Evolutionary conservation across 2,888 invertebrate species (phyloP).

Genomic region (Tachina grossa): DNA sequence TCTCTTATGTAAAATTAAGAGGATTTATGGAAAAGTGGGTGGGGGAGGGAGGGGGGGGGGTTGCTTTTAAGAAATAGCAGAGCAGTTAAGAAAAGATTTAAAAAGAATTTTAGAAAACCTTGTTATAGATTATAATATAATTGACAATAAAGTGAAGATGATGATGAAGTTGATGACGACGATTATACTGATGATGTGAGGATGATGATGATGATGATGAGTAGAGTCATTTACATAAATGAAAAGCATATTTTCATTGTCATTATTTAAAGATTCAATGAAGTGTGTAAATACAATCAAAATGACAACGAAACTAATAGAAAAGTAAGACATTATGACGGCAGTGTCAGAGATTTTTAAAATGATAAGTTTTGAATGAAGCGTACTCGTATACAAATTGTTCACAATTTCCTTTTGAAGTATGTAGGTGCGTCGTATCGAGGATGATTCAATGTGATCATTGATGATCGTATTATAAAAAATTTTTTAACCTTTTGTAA

Average conservation of each 20-base stretch:
- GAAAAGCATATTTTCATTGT: constrained; percentile 56
- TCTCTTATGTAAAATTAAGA: constrained; percentile 12
- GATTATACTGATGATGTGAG: neutral
- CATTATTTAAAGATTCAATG: constrained; percentile 59
- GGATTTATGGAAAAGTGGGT: neutral
- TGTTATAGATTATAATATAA: constrained; percentile 6
- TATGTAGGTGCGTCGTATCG: too few species aligned
- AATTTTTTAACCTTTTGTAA: too few species aligned
- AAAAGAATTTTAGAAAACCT: neutral
- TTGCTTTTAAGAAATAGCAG: neutral
- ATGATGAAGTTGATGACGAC: constrained; percentile 18
- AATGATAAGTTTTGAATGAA: neutral
- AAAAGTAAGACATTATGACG: neutral
- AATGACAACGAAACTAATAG: constrained; percentile 14
- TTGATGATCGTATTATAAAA: too few species aligned
- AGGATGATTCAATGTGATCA: too few species aligned
- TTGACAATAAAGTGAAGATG: constrained; percentile 1
- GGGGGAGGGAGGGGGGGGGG: too few species aligned
- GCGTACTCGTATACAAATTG: too few species aligned
- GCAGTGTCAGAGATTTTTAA: neutral
- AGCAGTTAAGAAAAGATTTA: constrained; percentile 38
- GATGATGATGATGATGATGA: neutral
- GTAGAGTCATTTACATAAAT: constrained; percentile 42
- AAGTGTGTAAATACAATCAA: constrained; percentile 58
- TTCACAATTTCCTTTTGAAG: too few species aligned